phyloP scores from a whole-genome alignment of 2,888 invertebrate genomes.

The Calameuta idolon region DNA sequence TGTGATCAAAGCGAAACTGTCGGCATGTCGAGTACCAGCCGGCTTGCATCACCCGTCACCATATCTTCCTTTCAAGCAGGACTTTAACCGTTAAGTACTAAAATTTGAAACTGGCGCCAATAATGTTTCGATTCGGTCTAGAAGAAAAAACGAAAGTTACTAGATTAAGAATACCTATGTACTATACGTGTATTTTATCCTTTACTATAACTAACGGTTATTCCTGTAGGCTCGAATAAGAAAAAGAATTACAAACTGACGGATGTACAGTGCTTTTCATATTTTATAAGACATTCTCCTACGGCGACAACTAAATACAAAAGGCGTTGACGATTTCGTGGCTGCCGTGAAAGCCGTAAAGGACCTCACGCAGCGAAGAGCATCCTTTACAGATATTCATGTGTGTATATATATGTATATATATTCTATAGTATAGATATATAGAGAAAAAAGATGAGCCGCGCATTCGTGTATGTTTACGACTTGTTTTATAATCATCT shows the following conservation, averaged over 20 bases:
- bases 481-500: constrained; percentile 35
- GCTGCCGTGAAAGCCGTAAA: constrained; percentile 1
- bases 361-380: constrained; percentile 6
- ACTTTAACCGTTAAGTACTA: not conserved
- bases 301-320: not conserved
- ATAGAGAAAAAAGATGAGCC: not conserved
- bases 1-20: constrained; percentile 32
- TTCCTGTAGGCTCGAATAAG: not conserved
- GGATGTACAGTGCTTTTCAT: not conserved
- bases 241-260: not conserved
- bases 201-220: not conserved
- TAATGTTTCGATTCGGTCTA: not conserved
- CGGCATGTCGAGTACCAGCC: constrained; percentile 22
- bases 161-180: not conserved
- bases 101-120: not conserved
- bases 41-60: constrained; percentile 30
- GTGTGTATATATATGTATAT: not conserved
- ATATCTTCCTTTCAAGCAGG: not conserved
- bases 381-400: not conserved
- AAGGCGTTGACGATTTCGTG: constrained; percentile 9
- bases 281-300: not conserved
- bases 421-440: not conserved
- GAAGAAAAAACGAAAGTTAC: not conserved
- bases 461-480: constrained; percentile 22
- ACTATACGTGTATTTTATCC: too few relatives aligned